phyloP scores from a whole-genome alignment of 92 coral and sea anemone genomes.

The Pocillopora grandis region DNA sequence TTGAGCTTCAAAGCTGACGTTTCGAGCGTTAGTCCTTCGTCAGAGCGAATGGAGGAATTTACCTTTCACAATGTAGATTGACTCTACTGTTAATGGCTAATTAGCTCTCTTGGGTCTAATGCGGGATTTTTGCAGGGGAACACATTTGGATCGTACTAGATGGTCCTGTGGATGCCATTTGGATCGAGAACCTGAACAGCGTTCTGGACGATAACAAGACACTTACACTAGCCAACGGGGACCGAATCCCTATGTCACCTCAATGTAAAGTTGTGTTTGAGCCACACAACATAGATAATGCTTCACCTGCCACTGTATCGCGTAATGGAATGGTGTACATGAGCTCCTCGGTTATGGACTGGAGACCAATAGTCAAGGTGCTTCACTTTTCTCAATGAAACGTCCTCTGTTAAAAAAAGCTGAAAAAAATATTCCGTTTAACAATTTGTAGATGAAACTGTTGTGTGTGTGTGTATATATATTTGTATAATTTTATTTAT shows the following conservation, averaged over 20 bases:
- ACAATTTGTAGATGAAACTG: too few relatives aligned
- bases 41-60: too few relatives aligned
- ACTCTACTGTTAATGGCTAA: too few relatives aligned
- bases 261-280: conserved; percentile 90
- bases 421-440: too few relatives aligned
- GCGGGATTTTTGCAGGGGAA: conserved; percentile 52
- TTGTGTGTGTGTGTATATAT: too few relatives aligned
- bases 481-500: too few relatives aligned
- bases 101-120: too few relatives aligned
- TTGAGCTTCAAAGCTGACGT: too few relatives aligned
- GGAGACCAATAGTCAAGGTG: conserved; percentile 91
- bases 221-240: conserved; percentile 86
- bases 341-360: conserved; percentile 97
- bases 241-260: conserved; percentile 91
- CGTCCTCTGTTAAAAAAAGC: too few relatives aligned
- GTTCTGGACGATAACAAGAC: conserved; percentile 91
- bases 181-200: conserved; percentile 93
- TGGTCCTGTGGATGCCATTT: conserved; percentile 92
- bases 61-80: too few relatives aligned
- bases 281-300: conserved; percentile 92
- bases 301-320: conserved; percentile 91
- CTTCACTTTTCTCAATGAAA: too few relatives aligned
- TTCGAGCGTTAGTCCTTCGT: too few relatives aligned
- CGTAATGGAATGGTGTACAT: conserved; percentile 93
- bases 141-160: conserved; percentile 91